These are phyloP conservation scores for Caenorhabditis latens DNA, from an alignment of 1,140 invertebrate genomes.

Conservation along the genomic window DNA sequence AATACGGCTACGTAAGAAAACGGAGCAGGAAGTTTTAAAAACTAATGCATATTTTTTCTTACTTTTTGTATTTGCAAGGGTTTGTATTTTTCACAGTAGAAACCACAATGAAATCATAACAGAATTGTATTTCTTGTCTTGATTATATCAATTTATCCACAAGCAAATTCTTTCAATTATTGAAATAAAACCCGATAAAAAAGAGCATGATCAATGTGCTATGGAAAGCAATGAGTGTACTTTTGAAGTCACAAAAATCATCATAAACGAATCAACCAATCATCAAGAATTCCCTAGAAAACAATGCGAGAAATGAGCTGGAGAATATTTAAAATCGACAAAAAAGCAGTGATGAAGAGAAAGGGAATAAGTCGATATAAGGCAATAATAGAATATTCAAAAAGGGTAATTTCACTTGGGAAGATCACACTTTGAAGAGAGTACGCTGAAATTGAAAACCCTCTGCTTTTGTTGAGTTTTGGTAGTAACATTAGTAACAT, in stretches of 20 bases:
- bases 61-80: no score
- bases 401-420: not conserved
- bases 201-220: no score
- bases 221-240: no score
- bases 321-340: not conserved
- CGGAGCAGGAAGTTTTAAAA: no score
- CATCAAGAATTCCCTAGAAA: not conserved
- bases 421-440: not conserved
- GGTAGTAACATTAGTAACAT: not conserved
- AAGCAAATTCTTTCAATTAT: no score
- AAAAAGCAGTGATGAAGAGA: not conserved
- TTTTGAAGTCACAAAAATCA: not conserved
- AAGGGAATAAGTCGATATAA: not conserved
- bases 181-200: no score
- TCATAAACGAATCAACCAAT: not conserved
- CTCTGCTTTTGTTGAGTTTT: not conserved
- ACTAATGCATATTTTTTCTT: no score
- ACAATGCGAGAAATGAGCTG: not conserved
- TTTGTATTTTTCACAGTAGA: no score
- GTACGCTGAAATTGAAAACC: not conserved
- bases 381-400: constrained; percentile 4
- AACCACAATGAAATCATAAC: no score
- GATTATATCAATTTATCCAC: no score
- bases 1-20: no score
- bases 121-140: no score